Base-by-base conservation (phyloP, 2,888 invertebrate genomes). In the Euzophera pinguis region DNA sequence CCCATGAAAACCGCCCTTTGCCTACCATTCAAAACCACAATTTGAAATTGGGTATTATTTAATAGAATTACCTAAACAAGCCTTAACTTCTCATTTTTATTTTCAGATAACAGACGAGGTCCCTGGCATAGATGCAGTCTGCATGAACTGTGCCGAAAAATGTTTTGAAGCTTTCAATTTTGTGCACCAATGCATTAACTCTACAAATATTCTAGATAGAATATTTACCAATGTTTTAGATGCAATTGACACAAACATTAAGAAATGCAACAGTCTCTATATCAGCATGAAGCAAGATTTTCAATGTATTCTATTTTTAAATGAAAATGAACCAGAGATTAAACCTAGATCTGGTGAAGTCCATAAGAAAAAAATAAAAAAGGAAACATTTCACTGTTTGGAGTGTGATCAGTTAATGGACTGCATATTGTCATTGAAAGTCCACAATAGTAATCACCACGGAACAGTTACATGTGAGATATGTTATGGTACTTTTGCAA, bases 91-190 rank as follows among this genome's bases (percentile, higher is more conserved):
- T n/a, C n/a, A 2, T 35, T 47, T n/a, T n/a, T 35, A 2, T 43
- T 83, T 81, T n/a, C 73, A 89, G 89, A 58, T 78, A 27, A 63
- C 60, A 35, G 71, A 80, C 56, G 75, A 78, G 53, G 70, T 86
- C 27, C 65, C 75, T 17, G 86, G 86, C 0, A 60, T 87, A 37
- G 81, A 88, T 59, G 81, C 78, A 34, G 73, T 85, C 1, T 89
- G 89, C 55, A 65, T 69, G 17, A 61, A 70, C 27, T 89, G 89
- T 59, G 72, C 75, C 0, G 68, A 79, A 10, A 73, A 71, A 59
- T 65, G 71, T 10, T 48, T 83, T 1, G 65, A 76, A 47, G 65
- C 70, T 1, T 37, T 64, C 1, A 73, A 64, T 48, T 84, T 89
- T 49, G 58, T 85, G 5, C 57, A 78, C 41, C 65, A 57, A 29